Evolutionary conservation across 2,888 invertebrate species (phyloP), one percentile per base, ranked within the genome.

Genomic region (Schizaphis graminum): DNA sequence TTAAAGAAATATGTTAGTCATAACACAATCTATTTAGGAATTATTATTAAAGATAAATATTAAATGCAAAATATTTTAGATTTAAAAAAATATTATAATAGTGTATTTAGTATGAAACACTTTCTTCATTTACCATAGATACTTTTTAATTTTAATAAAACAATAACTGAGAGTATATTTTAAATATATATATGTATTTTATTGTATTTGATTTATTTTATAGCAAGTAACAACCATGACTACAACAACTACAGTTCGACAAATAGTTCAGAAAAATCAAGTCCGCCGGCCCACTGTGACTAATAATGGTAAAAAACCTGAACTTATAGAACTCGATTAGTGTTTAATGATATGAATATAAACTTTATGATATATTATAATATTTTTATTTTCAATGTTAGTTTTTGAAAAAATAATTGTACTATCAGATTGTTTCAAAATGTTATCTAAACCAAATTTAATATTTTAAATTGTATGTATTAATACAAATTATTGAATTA

Each of bases 321-420:
- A 92, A 47, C 49, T 92, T 67, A 92, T 92, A 35, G 92, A 92
- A 92, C 53, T 92, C 53, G 92, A 92, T 92, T 92, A 92, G 84
- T 88, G 44, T 35, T 44, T 89, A 13, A 35, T 53, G 26, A 11
- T 44, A 26, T 49, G 16, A 47, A 86, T 28, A 49, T 1, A 86
- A n/a, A 49, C 5, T 47, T 77, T 21, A 5, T 16, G 28, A n/a
- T 67, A 3, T 8, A 77, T 35, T 16, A 21, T 77, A 35, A 35
- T 77, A 35, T 77, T 77, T 35, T 67, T 67, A 13, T 67, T 77
- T 77, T 35, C 21, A 77, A 21, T 77, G 35, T 77, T 77, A 77
- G 77, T 35, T 77, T 21, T 21, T 8, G 8, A 16, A 77, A n/a
- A 35, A 35, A 77, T 8, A 21, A 35, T 35, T 77, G 77, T 35